Conservation (phyloP, 2,113 vertebrate species). For the Eulacestoma nigropectus region DNA sequence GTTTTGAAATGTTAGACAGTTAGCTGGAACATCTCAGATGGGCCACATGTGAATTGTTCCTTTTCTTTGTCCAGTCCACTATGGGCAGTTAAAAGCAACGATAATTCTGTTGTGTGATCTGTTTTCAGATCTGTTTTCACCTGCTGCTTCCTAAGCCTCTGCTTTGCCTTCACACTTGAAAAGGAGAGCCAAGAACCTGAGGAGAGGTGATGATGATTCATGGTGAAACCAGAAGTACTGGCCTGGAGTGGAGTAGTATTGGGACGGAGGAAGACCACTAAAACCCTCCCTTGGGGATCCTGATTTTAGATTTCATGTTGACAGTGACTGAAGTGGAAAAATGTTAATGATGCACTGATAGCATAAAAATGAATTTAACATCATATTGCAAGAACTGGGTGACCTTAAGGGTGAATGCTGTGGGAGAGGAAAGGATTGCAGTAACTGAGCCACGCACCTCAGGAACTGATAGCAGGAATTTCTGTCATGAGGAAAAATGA, state of each 20-base stretch:
- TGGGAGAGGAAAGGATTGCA: neutral
- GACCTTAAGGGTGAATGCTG: neutral
- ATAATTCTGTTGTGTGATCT: neutral
- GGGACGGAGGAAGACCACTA: neutral
- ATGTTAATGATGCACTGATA: neutral
- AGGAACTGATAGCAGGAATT: neutral
- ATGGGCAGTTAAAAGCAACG: neutral
- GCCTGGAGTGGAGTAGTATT: neutral
- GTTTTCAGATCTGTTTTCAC: neutral
- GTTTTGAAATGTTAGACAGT: neutral
- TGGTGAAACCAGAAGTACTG: neutral
- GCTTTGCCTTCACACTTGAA: neutral
- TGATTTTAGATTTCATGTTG: neutral
- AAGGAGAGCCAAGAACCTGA: neutral
- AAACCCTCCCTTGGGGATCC: neutral
- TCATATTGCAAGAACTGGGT: neutral
- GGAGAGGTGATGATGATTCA: neutral
- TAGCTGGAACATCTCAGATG: neutral
- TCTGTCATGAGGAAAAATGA: neutral
- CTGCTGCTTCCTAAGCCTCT: neutral
- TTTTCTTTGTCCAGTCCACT: neutral
- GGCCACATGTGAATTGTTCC: neutral
- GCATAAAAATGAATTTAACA: neutral
- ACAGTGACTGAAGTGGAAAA: neutral
- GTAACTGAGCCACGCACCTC: neutral